Percentiles rank a stretch among this genome's conserved stretches.
These are phyloP conservation scores for Rhabdophis nuchalis DNA, from an alignment of 2,797 vertebrate genomes.

Conservation along the genomic window DNA sequence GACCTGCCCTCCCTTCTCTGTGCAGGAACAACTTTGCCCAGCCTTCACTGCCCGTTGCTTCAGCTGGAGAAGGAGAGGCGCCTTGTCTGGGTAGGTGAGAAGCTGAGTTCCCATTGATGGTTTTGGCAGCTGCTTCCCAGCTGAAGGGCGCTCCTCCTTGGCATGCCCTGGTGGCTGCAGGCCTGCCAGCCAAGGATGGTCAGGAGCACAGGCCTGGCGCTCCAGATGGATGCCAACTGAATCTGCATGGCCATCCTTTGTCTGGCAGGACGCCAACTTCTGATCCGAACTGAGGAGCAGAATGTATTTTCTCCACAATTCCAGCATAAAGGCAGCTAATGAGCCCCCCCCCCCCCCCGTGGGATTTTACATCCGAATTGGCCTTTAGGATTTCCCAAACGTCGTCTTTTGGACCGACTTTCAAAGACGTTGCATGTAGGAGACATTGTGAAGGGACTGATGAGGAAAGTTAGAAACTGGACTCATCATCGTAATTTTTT, in stretches of 20 bases:
- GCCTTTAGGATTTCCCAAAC: background rate
- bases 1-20: background rate
- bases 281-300: background rate
- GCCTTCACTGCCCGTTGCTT: background rate
- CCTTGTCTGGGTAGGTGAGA: constrained; percentile 66
- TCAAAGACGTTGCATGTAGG: background rate
- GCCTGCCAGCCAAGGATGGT: background rate
- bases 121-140: background rate
- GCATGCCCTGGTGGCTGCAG: background rate
- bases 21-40: constrained; percentile 52
- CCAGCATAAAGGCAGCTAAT: background rate
- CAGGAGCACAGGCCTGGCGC: background rate
- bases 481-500: background rate
- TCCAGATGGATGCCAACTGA: background rate
- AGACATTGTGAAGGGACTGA: background rate
- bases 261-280: background rate
- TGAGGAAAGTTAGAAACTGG: background rate
- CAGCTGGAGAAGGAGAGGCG: constrained; percentile 51
- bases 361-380: background rate
- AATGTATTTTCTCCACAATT: background rate
- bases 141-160: background rate
- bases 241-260: background rate
- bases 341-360: background rate
- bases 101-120: accelerated
- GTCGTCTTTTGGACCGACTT: background rate